These are phyloP conservation scores for Psammodynastes pulverulentus DNA, from an alignment of 2,113 vertebrate species.

Conservation along the genomic window DNA sequence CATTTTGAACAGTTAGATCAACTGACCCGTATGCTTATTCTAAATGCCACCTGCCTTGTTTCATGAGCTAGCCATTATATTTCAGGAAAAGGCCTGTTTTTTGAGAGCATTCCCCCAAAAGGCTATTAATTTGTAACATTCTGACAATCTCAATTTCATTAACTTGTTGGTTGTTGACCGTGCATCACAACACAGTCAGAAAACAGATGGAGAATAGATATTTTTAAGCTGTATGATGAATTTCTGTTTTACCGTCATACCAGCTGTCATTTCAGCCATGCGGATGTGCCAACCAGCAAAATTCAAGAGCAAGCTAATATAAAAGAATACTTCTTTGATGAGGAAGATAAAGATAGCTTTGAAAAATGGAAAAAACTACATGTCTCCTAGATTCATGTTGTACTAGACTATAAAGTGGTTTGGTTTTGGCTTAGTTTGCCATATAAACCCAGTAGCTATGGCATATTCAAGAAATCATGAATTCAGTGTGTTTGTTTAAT, in stretches of 20 bases:
- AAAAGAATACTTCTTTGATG: not conserved
- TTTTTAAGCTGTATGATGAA: not conserved
- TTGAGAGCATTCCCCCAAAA: not conserved
- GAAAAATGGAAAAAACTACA: not conserved
- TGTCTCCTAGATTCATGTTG: not conserved
- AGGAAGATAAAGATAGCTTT: not conserved
- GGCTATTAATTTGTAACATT: not conserved
- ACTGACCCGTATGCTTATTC: slow-evolving; percentile 30
- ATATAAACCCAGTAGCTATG: not conserved
- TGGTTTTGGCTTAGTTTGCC: not conserved
- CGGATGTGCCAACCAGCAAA: not conserved
- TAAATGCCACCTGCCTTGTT: slow-evolving; percentile 41
- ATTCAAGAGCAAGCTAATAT: not conserved
- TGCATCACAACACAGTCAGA: not conserved
- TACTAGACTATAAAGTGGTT: not conserved
- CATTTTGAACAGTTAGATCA: slow-evolving; percentile 20
- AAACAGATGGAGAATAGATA: not conserved
- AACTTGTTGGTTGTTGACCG: not conserved
- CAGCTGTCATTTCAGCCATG: not conserved
- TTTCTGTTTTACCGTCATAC: not conserved
- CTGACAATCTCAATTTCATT: not conserved
- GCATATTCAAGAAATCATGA: not conserved
- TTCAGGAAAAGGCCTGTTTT: slow-evolving; percentile 2
- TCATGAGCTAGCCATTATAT: slow-evolving; percentile 24
- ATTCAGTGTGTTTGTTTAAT: not conserved